Evolutionary conservation across 2,113 vertebrate genomes (phyloP).

Genomic region (Brachyhypopomus gauderio): DNA sequence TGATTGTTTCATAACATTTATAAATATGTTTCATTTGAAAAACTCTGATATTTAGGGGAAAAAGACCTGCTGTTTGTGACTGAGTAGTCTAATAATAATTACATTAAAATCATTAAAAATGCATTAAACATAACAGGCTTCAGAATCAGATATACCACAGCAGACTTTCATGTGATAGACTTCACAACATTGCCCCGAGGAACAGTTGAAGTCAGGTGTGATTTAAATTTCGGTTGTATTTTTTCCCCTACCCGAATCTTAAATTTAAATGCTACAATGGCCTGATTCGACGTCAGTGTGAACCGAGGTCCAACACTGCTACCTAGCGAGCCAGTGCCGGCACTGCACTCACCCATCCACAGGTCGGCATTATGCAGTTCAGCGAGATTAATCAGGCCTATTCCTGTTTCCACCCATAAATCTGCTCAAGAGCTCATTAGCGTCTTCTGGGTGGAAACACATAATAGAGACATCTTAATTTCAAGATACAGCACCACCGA

Average conservation of each 20-base stretch:
- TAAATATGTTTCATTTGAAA: too few species aligned
- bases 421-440: constrained; percentile 45
- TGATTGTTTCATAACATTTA: not conserved
- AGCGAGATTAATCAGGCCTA: constrained; percentile 37
- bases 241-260: not conserved
- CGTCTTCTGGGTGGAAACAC: constrained; percentile 29
- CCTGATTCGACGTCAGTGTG: not conserved
- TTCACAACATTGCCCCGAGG: not conserved
- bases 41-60: not conserved
- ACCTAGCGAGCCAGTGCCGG: not conserved
- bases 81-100: too few species aligned
- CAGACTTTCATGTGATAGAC: not conserved
- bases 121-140: too few species aligned
- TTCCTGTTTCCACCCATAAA: constrained; percentile 41
- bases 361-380: constrained; percentile 20
- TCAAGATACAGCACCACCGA: not conserved
- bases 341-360: not conserved
- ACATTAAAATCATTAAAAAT: too few species aligned
- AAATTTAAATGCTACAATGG: not conserved
- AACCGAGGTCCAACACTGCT: constrained; percentile 27
- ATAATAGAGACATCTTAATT: constrained; percentile 47
- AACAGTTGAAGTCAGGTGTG: constrained; percentile 1
- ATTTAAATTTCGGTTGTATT: not conserved
- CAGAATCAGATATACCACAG: too few species aligned
- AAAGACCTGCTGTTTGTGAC: constrained; percentile 6